Percentiles rank a stretch among this genome's conserved stretches.
These are phyloP conservation scores for Periophthalmus magnuspinnatus DNA, from an alignment of 2,797 vertebrate genomes.

Conservation along the genomic window DNA sequence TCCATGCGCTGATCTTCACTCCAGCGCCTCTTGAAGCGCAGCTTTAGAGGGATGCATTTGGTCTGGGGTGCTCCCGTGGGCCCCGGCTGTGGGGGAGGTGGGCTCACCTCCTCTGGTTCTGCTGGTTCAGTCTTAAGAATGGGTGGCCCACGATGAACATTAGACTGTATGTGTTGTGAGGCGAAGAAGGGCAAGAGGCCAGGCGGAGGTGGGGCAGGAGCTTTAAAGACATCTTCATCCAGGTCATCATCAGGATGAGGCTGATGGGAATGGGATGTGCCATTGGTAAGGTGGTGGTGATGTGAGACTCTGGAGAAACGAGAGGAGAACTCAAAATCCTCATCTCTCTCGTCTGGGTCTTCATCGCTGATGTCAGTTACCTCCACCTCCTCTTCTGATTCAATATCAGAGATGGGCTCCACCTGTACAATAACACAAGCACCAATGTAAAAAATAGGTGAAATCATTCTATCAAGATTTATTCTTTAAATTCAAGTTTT, in stretches of 20 bases:
- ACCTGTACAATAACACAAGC: conserved; percentile 66
- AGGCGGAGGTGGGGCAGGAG: conserved; percentile 79
- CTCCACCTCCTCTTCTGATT: conserved; percentile 87
- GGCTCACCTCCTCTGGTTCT: conserved; percentile 53
- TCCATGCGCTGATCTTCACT: conserved; percentile 92
- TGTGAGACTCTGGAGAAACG: conserved; percentile 51
- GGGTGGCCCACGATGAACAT: conserved; percentile 38
- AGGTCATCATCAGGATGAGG: conserved; percentile 79
- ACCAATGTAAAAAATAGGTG: not conserved
- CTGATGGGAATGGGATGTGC: conserved; percentile 44
- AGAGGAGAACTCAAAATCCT: conserved; percentile 74
- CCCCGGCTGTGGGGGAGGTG: conserved; percentile 49
- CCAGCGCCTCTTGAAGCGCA: conserved; percentile 93
- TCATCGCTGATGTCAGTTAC: conserved; percentile 92
- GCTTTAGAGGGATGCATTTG: conserved; percentile 89
- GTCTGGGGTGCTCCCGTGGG: conserved; percentile 45
- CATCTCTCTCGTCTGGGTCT: conserved; percentile 83
- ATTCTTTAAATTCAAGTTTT: conserved; percentile 11
- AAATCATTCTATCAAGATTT: not conserved
- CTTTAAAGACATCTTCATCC: conserved; percentile 91
- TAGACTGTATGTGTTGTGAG: conserved; percentile 53
- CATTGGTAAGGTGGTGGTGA: conserved; percentile 66
- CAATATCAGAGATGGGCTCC: conserved; percentile 90
- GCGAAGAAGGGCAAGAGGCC: conserved; percentile 69
- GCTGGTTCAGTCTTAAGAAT: conserved; percentile 69